Evolutionary conservation across 2,113 vertebrate genomes (phyloP).

Genomic region (Mungos mungo): DNA sequence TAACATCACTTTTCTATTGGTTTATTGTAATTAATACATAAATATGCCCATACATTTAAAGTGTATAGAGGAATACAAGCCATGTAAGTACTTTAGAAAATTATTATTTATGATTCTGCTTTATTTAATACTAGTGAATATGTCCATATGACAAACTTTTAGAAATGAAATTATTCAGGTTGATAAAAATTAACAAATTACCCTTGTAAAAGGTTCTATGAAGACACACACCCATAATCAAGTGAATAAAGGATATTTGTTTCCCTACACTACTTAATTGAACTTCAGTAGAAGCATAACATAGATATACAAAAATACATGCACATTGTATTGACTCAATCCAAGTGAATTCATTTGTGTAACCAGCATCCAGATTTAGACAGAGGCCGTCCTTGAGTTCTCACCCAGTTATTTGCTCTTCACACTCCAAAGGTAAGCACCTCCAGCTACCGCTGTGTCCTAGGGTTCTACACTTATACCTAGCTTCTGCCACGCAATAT

Average conservation of each 20-base stretch:
- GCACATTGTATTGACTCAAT: background rate
- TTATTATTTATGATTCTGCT: conserved; percentile 1
- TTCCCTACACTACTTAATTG: background rate
- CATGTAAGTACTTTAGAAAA: conserved; percentile 6
- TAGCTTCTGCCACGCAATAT: background rate
- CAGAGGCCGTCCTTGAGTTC: background rate
- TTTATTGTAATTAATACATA: conserved; percentile 6
- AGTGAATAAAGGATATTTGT: background rate
- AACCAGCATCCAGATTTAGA: background rate
- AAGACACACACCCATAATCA: background rate
- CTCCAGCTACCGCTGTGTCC: background rate
- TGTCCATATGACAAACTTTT: background rate
- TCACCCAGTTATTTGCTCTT: background rate
- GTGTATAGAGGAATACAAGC: background rate
- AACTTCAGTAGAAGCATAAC: background rate
- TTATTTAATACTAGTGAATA: background rate
- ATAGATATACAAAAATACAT: background rate
- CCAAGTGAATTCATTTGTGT: background rate
- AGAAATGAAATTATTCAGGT: background rate
- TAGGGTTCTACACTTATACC: background rate
- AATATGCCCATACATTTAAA: background rate
- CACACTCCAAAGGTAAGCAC: background rate
- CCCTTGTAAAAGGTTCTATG: background rate
- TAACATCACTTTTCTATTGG: background rate
- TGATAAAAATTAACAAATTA: conserved; percentile 10